Base-by-base conservation (phyloP, 23 tunicate genomes). In the Botrylloides violaceus region DNA sequence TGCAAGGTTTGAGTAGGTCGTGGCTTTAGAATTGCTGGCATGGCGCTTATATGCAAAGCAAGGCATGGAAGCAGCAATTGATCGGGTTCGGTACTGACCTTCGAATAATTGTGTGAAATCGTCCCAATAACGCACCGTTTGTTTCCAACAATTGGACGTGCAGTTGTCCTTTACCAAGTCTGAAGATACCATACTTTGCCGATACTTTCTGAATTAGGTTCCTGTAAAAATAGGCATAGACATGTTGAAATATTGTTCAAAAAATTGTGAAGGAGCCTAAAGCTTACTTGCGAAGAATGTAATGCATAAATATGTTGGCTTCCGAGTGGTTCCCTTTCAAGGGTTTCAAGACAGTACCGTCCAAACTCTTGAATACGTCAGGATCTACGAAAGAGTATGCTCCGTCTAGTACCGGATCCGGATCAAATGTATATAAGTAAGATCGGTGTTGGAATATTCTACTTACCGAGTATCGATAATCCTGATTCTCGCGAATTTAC, bases 161-260 rank as follows among this genome's bases (percentile, higher is more conserved):
- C 58, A 68, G 36, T 28, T 36, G 27, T 68, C 58, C 58, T 4
- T 35, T 2, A 22, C 19, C 49, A 19, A 68, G 1, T 24, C 37
- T 43, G 29, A 68, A 68, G 24, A 9, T 4, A 5, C 74, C 74
- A 9, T 19, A 19, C 37, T 68, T 21, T 9, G 74, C 74, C 26
- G 74, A 68, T n/a, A 68, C 74, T 25, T 68, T 26, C 30, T 68
- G 56, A 43, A 68, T 68, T 26, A 37, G 36, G 58, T 68, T 68
- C 4, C 74, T 68, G 57, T 20, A 22, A 1, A 68, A 37, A 15
- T 18, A 29, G 21, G 29, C 19, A 31, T 65, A 24, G 31, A 32
- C 20, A 18, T 31, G 71, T 15, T 29, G 19, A 15, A 24, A 1
- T 29, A 65, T 20, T 15, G 12, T 12, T 20, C 26, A 18, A 1